A percentile compares a stretch with the other conserved stretches of the same genome.
Conservation (phyloP, 2,888 invertebrate genomes). For the Minunthozetes semirufus region DNA sequence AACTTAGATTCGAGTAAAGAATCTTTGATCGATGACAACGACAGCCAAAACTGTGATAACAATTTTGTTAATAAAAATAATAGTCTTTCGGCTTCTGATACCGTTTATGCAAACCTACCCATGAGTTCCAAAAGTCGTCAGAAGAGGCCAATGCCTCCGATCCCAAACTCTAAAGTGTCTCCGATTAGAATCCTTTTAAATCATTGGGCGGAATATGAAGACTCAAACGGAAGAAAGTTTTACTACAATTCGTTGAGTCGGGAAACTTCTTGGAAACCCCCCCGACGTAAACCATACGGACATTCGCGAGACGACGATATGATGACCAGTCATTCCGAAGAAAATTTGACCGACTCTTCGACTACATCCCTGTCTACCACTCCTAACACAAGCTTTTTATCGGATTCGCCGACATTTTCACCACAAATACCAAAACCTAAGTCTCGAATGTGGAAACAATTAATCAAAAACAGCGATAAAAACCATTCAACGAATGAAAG, state of each 20-base stretch:
- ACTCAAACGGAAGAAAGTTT: conserved; percentile 46
- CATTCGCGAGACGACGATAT: conserved; percentile 19
- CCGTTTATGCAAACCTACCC: conserved; percentile 1
- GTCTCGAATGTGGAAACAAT: conserved; percentile 12
- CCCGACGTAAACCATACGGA: conserved; percentile 41
- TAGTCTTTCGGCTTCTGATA: neutral
- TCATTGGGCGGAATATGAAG: conserved; percentile 49
- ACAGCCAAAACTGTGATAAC: conserved; percentile 13
- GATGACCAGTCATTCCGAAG: conserved; percentile 35
- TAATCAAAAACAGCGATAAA: neutral
- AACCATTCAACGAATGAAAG: neutral
- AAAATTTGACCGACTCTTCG: conserved; percentile 34
- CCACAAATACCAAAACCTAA: conserved; percentile 8
- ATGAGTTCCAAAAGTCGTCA: neutral
- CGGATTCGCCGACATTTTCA: conserved; percentile 16
- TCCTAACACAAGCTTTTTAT: neutral
- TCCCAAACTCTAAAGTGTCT: conserved; percentile 35
- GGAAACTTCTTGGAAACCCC: conserved; percentile 50
- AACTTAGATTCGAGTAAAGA: conserved; percentile 6
- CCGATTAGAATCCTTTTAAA: conserved; percentile 41
- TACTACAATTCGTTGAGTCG: conserved; percentile 48
- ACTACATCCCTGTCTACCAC: conserved; percentile 21
- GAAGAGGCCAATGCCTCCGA: conserved; percentile 36
- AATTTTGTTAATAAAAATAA: neutral
- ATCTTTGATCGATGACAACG: conserved; percentile 6